Evolutionary conservation across 2,113 vertebrate species (phyloP).

Genomic region (Amazona vittata): DNA sequence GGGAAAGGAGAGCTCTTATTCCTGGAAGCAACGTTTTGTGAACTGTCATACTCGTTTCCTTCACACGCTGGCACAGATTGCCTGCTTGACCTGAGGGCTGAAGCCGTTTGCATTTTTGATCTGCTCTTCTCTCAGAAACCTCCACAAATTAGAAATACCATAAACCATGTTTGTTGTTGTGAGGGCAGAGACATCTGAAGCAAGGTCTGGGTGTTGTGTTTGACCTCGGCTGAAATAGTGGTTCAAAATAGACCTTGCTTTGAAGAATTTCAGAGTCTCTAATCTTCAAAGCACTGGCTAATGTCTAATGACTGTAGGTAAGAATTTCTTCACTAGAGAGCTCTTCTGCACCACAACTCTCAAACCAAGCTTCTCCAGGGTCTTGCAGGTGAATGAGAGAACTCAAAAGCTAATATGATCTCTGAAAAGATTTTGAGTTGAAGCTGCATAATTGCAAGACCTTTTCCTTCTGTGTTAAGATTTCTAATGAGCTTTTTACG

Average conservation of each 20-base stretch:
- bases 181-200: conserved; percentile 13
- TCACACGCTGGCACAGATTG: conserved; percentile 59
- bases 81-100: conserved; percentile 57
- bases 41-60: conserved; percentile 61
- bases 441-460: background rate
- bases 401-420: background rate
- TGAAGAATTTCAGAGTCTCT: conserved; percentile 13
- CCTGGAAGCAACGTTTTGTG: conserved; percentile 61
- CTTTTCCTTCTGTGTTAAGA: background rate
- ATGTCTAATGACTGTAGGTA: conserved; percentile 14
- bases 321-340: conserved; percentile 1
- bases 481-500: background rate
- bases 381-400: background rate
- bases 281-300: conserved; percentile 6
- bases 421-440: background rate
- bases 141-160: conserved; percentile 44
- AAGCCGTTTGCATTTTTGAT: conserved; percentile 65
- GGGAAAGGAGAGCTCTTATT: background rate
- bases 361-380: background rate
- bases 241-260: conserved; percentile 1
- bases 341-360: background rate
- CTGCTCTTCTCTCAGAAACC: conserved; percentile 50
- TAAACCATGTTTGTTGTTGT: background rate
- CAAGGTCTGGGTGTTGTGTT: background rate
- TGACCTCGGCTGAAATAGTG: conserved; percentile 19